Evolutionary conservation across 2,888 invertebrate genomes (phyloP).

Genomic region (Lepas anatifera): DNA sequence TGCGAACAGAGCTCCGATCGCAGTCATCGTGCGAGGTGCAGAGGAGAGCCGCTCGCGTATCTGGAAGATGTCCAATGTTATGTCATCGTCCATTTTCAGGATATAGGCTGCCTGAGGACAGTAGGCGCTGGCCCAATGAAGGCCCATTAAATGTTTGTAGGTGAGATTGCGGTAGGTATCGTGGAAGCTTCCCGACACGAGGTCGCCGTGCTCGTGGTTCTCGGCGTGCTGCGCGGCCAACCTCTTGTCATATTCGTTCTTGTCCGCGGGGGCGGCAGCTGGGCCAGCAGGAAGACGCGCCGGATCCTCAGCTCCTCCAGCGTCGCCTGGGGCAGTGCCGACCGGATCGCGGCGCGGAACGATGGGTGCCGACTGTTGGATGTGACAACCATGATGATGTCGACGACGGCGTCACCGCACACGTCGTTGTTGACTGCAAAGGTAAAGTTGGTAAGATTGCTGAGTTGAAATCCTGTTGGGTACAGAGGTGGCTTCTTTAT

Average conservation of each 20-base stretch:
- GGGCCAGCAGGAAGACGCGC: conserved; percentile 18
- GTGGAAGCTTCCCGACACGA: conserved; percentile 25
- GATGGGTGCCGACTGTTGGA: conserved; percentile 15
- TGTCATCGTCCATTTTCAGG: conserved; percentile 72
- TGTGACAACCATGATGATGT: conserved; percentile 16
- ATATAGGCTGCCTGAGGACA: conserved; percentile 38
- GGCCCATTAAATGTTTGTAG: conserved; percentile 27
- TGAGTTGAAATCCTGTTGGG: neutral
- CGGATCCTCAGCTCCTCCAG: conserved; percentile 17
- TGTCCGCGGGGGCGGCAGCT: conserved; percentile 13
- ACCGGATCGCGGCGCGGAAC: conserved; percentile 15
- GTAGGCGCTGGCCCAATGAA: conserved; percentile 25
- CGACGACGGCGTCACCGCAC: neutral
- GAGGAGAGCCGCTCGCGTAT: conserved; percentile 31
- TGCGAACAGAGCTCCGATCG: neutral
- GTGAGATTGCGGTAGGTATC: conserved; percentile 28
- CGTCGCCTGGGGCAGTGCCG: conserved; percentile 10
- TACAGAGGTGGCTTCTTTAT: conserved; percentile 5
- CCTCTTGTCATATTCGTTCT: neutral
- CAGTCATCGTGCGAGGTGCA: neutral
- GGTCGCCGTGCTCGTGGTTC: conserved; percentile 22
- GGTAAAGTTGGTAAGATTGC: conserved; percentile 6
- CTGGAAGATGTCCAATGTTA: conserved; percentile 53
- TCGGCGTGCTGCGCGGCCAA: conserved; percentile 10
- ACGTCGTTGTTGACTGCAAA: conserved; percentile 17